These are phyloP conservation scores for Oryzias dopingdopingensis DNA, from an alignment of 2,797 vertebrate genomes.

Conservation along the genomic window DNA sequence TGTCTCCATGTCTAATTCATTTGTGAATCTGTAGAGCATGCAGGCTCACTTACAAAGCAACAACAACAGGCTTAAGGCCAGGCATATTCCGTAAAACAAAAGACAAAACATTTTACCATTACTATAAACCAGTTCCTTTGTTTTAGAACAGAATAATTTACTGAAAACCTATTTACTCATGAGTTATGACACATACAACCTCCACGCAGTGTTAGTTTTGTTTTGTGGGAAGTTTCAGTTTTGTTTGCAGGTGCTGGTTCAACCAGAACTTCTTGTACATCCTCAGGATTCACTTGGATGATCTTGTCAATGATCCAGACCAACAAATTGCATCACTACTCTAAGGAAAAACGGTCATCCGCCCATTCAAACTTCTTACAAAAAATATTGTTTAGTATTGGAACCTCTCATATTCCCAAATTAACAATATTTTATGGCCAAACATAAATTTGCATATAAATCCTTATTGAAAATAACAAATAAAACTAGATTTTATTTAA, in stretches of 20 bases:
- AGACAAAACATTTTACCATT: neutral
- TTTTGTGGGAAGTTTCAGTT: neutral
- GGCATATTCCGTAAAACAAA: neutral
- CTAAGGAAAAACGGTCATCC: conserved; percentile 2
- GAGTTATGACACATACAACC: neutral
- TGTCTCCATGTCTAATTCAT: neutral
- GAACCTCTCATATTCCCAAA: neutral
- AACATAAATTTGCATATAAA: too few species aligned
- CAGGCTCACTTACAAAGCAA: neutral
- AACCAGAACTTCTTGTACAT: neutral
- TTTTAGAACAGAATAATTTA: neutral
- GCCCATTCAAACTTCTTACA: neutral
- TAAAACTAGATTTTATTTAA: too few species aligned
- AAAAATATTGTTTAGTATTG: conserved; percentile 1
- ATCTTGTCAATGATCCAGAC: neutral
- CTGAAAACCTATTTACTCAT: conserved; percentile 6
- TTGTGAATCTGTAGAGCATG: neutral
- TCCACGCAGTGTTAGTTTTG: neutral
- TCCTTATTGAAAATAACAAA: too few species aligned
- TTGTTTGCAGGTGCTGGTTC: conserved; percentile 10
- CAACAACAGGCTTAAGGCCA: neutral
- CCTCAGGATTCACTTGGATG: neutral
- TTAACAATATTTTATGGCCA: too few species aligned
- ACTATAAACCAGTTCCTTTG: neutral
- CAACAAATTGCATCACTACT: neutral